These are phyloP conservation scores for Noctilio leporinus DNA, from an alignment of 2,113 vertebrate genomes.

Conservation along the genomic window DNA sequence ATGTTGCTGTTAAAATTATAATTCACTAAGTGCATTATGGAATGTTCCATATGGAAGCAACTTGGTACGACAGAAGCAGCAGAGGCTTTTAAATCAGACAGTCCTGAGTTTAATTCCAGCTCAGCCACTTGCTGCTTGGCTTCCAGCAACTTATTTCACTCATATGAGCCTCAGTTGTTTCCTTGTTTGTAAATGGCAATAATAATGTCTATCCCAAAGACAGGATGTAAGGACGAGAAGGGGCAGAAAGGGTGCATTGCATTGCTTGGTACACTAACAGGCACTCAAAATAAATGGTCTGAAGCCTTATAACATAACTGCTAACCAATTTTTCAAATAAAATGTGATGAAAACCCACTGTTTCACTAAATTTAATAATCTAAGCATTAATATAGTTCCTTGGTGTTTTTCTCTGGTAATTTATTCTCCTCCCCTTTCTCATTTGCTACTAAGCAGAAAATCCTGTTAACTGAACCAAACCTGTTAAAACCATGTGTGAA, in stretches of 20 bases:
- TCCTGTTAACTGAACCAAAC: neutral
- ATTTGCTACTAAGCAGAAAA: neutral
- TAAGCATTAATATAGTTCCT: neutral
- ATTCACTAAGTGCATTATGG: neutral
- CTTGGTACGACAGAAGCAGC: neutral
- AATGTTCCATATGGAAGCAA: neutral
- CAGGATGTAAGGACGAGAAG: neutral
- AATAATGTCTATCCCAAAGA: neutral
- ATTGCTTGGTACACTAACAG: neutral
- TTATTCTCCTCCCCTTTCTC: neutral
- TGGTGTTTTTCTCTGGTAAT: neutral
- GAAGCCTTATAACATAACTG: neutral
- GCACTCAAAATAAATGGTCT: neutral
- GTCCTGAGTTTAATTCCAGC: neutral
- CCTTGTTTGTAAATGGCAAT: neutral
- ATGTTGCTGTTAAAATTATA: conserved; percentile 10
- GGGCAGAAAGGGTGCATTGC: neutral
- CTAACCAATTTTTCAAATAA: neutral
- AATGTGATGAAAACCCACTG: neutral
- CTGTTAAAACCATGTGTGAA: neutral
- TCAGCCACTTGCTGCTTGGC: neutral
- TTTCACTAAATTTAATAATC: neutral
- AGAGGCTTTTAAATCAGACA: neutral
- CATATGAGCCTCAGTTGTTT: neutral
- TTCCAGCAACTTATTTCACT: neutral